Percentiles rank a stretch among this genome's conserved stretches.
Evolutionary conservation across 2,797 vertebrate genomes (phyloP).

Genomic region (Rachycentron canadum): DNA sequence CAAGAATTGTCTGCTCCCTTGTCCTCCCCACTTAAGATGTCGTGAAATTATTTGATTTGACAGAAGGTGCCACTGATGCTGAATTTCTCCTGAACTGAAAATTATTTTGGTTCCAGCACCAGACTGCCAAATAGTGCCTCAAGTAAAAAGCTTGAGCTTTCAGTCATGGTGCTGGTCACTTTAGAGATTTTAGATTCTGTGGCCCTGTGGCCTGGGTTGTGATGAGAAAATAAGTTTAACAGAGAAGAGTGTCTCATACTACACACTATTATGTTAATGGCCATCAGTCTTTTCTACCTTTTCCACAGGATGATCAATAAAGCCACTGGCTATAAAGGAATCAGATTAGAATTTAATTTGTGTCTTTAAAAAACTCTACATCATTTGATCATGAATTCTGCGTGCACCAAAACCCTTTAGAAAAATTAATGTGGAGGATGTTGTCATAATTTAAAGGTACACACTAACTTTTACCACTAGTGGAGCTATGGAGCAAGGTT

Average conservation of each 20-base stretch:
- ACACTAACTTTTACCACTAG: neutral
- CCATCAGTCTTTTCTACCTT: no score
- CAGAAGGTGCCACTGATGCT: neutral
- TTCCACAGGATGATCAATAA: neutral
- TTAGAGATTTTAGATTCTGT: neutral
- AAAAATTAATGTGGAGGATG: neutral
- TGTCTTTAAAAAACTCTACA: no score
- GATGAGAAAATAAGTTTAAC: neutral
- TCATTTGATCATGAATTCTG: no score
- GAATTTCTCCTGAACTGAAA: neutral
- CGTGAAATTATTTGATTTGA: neutral
- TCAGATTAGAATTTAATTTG: no score
- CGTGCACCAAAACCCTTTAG: neutral
- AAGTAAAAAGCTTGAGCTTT: constrained; percentile 11
- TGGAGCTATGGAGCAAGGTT: neutral
- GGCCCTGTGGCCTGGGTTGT: neutral
- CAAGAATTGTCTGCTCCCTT: neutral
- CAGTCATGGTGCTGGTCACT: neutral
- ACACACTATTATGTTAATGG: neutral
- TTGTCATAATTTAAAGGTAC: neutral
- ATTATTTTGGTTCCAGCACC: neutral
- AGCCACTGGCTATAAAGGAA: neutral
- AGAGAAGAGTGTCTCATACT: neutral
- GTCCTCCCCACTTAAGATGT: neutral
- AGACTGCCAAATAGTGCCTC: no score